Evolutionary conservation across 2,888 invertebrate species (phyloP).

Genomic region (Melinaea marsaeus): DNA sequence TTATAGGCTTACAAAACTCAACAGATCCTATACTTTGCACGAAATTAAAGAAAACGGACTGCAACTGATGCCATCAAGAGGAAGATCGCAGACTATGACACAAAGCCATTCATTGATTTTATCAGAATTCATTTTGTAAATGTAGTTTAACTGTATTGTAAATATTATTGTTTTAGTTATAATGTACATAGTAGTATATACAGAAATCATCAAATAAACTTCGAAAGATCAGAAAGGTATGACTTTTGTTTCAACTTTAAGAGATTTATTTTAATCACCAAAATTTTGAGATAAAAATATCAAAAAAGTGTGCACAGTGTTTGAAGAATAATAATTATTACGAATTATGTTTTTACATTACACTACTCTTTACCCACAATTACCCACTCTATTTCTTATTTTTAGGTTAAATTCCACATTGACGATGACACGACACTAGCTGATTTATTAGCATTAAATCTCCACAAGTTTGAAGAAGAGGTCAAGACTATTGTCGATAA

Average conservation of each 20-base stretch:
- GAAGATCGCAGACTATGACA: constrained; percentile 39
- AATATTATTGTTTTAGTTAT: not conserved
- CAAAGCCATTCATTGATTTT: constrained; percentile 48
- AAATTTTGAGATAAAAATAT: constrained; percentile 11
- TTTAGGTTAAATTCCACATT: constrained; percentile 87
- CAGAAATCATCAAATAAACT: not conserved
- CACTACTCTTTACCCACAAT: not conserved
- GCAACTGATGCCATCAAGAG: constrained; percentile 38
- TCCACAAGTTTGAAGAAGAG: constrained; percentile 96
- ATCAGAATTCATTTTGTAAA: constrained; percentile 63
- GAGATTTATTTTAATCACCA: not conserved
- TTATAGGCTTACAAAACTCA: constrained; percentile 46
- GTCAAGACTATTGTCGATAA: constrained; percentile 97
- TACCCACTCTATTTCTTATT: not conserved
- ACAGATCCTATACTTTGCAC: constrained; percentile 51
- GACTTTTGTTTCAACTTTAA: not conserved
- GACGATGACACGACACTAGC: constrained; percentile 91
- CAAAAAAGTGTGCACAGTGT: too few relatives aligned
- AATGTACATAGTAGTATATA: constrained; percentile 6
- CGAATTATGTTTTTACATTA: too few relatives aligned
- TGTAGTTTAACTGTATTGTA: constrained; percentile 34
- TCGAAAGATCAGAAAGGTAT: constrained; percentile 20
- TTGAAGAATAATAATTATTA: too few relatives aligned
- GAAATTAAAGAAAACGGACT: constrained; percentile 55
- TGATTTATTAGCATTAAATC: constrained; percentile 89